These are phyloP conservation scores for Apaloderma vittatum DNA, from an alignment of 2,113 vertebrate genomes.

Conservation along the genomic window DNA sequence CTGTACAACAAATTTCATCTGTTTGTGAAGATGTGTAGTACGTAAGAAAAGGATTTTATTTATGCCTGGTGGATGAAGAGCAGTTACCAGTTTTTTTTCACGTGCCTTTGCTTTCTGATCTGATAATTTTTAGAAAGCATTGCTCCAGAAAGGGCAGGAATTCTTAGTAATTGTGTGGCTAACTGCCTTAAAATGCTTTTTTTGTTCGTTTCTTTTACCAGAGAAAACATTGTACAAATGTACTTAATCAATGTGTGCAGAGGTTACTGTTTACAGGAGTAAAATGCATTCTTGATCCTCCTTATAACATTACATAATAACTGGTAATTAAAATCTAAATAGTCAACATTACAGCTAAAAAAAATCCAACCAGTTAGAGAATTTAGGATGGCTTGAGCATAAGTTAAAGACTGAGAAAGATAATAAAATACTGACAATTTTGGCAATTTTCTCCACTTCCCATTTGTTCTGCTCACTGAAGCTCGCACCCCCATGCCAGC, in stretches of 20 bases:
- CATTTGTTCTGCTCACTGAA: not conserved
- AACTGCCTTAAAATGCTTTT: not conserved
- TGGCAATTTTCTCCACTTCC: not conserved
- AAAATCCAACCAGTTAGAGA: not conserved
- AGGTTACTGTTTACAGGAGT: not conserved
- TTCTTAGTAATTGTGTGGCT: not conserved
- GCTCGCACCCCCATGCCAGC: rapidly evolving
- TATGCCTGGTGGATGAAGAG: not conserved
- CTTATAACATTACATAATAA: not conserved
- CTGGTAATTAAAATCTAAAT: not conserved
- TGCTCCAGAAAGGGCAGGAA: not conserved
- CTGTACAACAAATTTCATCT: not conserved
- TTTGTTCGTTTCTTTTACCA: not conserved
- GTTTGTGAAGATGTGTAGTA: not conserved
- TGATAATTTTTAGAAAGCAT: not conserved
- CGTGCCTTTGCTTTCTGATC: not conserved
- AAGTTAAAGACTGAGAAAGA: not conserved
- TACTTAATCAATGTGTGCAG: not conserved
- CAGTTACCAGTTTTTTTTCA: not conserved
- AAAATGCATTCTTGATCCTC: not conserved
- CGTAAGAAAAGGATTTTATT: not conserved
- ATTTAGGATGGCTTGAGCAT: not conserved
- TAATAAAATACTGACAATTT: not conserved
- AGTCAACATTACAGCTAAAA: not conserved
- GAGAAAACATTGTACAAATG: not conserved